These are phyloP conservation scores for Phalanger gymnotis DNA, from an alignment of 2,797 vertebrate species.

Conservation along the genomic window DNA sequence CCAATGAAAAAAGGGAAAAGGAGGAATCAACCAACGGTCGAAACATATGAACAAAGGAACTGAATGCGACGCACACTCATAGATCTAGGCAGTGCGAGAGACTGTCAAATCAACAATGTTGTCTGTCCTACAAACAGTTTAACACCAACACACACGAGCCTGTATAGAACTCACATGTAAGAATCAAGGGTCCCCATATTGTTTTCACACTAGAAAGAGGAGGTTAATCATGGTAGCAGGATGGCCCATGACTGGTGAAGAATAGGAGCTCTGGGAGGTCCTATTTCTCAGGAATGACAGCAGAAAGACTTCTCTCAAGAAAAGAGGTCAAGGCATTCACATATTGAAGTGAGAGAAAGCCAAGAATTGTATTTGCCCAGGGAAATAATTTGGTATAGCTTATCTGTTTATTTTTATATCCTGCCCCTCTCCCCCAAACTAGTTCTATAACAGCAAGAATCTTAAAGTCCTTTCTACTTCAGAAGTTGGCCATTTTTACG, in stretches of 20 bases:
- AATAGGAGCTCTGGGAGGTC: neutral
- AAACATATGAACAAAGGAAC: neutral
- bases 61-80: neutral
- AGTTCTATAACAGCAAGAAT: neutral
- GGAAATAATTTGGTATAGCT: neutral
- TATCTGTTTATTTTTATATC: neutral
- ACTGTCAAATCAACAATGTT: slow-evolving; percentile 5
- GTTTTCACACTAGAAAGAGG: neutral
- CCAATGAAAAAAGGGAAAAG: slow-evolving; percentile 39
- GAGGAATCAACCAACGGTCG: neutral
- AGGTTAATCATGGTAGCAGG: neutral
- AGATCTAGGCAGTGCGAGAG: neutral
- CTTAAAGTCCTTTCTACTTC: neutral
- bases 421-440: neutral
- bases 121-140: neutral
- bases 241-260: neutral
- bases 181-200: neutral
- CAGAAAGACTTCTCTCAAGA: slow-evolving; percentile 43
- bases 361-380: neutral
- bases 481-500: neutral
- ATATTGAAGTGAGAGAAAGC: slow-evolving; percentile 19
- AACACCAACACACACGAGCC: neutral
- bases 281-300: neutral
- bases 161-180: neutral
- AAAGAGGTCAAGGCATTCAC: slow-evolving; percentile 20